A percentile compares a stretch with the other conserved stretches of the same genome.
These are phyloP conservation scores for Phalera bucephala DNA, from an alignment of 2,888 invertebrate genomes.

Conservation along the genomic window DNA sequence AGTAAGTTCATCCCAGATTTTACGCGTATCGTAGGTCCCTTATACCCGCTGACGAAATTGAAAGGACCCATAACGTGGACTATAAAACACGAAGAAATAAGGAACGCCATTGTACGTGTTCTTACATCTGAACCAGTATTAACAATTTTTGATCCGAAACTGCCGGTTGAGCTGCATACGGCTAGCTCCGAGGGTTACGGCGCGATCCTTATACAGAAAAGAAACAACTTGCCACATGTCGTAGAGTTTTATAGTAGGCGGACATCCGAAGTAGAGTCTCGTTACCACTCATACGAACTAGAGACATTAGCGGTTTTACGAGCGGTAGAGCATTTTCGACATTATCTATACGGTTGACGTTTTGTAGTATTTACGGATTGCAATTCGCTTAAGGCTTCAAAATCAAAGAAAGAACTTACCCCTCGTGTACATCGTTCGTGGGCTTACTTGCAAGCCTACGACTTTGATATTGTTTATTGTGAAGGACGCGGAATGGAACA, in stretches of 20 bases:
- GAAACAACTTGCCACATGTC: constrained; percentile 1
- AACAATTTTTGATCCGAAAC: constrained; percentile 2
- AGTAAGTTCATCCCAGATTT: no score
- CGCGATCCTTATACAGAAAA: constrained; percentile 5
- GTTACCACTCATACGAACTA: constrained; percentile 8
- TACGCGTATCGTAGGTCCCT: no score
- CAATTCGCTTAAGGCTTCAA: constrained; percentile 6
- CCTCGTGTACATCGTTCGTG: constrained; percentile 8
- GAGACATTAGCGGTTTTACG: constrained; percentile 6
- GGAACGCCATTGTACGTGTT: constrained; percentile 1
- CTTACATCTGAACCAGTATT: constrained; percentile 5
- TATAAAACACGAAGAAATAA: no score
- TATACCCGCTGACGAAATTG: no score
- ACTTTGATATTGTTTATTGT: constrained; percentile 19
- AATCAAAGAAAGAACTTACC: constrained; percentile 3
- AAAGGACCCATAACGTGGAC: no score
- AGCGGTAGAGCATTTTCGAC: constrained; percentile 9
- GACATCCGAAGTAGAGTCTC: constrained; percentile 2
- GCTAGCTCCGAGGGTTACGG: constrained; percentile 8
- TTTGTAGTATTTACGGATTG: constrained; percentile 7
- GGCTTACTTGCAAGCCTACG: constrained; percentile 7
- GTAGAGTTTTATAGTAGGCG: constrained; percentile 5
- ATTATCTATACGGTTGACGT: constrained; percentile 5
- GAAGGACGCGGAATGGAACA: constrained; percentile 27
- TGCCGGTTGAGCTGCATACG: neutral